Evolutionary conservation across 1,140 invertebrate genomes (phyloP).

Genomic region (Sinonovacula constricta): DNA sequence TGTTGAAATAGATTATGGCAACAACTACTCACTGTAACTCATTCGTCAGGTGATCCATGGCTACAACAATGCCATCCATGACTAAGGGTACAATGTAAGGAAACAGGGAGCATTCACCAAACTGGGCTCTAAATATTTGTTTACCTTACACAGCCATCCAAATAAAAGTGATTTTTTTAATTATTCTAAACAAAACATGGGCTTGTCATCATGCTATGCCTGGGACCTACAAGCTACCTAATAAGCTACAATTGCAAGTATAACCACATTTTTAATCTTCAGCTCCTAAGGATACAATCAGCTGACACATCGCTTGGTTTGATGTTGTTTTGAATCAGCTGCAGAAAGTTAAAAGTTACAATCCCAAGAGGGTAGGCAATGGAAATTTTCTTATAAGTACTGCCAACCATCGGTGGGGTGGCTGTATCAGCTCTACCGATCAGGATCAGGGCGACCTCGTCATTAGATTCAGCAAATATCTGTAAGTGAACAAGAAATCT

Average conservation of each 20-base stretch:
- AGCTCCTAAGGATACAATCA: slow-evolving; percentile 78
- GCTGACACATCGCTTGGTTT: slow-evolving; percentile 69
- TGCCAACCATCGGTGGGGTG: slow-evolving; percentile 78
- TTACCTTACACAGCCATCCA: too few species aligned
- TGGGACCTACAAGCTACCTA: too few species aligned
- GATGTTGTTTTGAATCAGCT: slow-evolving; percentile 77
- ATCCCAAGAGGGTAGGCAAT: slow-evolving; percentile 73
- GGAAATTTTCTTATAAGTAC: slow-evolving; percentile 78
- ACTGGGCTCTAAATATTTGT: too few species aligned
- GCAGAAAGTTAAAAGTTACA: slow-evolving; percentile 79
- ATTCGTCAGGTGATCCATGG: slow-evolving; percentile 78
- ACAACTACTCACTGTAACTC: slow-evolving; percentile 75
- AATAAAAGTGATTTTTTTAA: too few species aligned
- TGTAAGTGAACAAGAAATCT: slow-evolving; percentile 69
- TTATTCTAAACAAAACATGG: too few species aligned
- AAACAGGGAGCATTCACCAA: too few species aligned
- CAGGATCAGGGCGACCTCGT: slow-evolving; percentile 79
- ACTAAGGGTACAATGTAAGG: slow-evolving; percentile 61
- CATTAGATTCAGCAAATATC: slow-evolving; percentile 81
- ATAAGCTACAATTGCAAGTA: too few species aligned
- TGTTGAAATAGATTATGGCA: too few species aligned
- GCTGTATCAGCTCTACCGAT: slow-evolving; percentile 79
- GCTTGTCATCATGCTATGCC: too few species aligned
- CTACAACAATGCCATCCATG: slow-evolving; percentile 80
- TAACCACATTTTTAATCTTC: too few species aligned